Base-by-base conservation (phyloP, 2,113 vertebrate genomes). In the Corynorhinus townsendii region DNA sequence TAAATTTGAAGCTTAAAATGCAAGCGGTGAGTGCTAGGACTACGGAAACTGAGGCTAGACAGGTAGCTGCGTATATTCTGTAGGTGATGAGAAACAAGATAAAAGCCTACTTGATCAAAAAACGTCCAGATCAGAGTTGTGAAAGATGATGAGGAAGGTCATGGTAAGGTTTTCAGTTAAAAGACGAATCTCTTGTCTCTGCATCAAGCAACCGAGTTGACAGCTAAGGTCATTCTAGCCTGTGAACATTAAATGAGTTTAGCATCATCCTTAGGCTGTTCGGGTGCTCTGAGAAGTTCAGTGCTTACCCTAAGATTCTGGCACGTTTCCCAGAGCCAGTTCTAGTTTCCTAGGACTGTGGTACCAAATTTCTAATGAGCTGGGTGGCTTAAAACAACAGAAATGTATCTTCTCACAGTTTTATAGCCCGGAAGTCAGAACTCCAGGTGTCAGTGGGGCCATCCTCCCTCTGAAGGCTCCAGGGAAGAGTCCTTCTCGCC, bases 161-260 rank as follows among this genome's bases (percentile, higher is more conserved):
- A 54, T 12, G 26, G 26, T n/a, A 11, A 62, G 10, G 24, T 47
- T 69, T 92, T 59, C 17, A 43, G 35, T 28, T 49, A 66, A 81
- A 54, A 56, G 59, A 16, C 0, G 3, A 28, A 47, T 76, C 69
- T 84, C 33, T 28, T 54, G 54, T 75, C 24, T 84, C 73, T 86
- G 5, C 40, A 86, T 76, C 47, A 89, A 89, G 75, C 62, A 64
- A 52, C 28, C 14, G 40, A 76, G 71, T 28, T n/a, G 64, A 64
- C 45, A 59, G 30, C 66, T 43, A 52, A 75, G 76, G 40, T 80
- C 81, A 69, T 7, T 10, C 4, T 47, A 49, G 45, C 75, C 38
- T 94, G 92, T 66, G 76, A 80, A 89, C 91, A 75, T 81, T 30
- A 83, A 68, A 49, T 40, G 43, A 93, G 43, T 79, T 94, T 24